Conservation (phyloP, 2,888 invertebrate genomes). For the Gandaritis pyraliata region DNA sequence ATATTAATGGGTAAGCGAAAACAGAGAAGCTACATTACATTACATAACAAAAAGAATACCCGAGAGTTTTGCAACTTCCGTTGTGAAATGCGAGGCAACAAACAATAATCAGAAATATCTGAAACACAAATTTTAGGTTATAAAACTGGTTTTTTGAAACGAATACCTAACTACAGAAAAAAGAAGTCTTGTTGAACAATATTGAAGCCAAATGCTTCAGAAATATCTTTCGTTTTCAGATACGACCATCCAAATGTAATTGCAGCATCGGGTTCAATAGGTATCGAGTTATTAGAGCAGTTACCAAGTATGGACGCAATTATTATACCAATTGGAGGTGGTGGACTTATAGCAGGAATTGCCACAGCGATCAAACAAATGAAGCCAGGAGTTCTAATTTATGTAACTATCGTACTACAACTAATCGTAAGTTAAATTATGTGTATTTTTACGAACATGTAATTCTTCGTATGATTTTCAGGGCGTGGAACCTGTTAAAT, state of each 20-base stretch:
- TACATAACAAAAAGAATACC: too few species aligned
- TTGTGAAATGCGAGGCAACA: too few species aligned
- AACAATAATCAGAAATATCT: too few species aligned
- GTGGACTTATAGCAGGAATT: slow-evolving; percentile 94
- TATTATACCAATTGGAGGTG: slow-evolving; percentile 95
- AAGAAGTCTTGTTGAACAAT: too few species aligned
- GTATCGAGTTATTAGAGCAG: slow-evolving; percentile 94
- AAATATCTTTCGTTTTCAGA: slow-evolving; percentile 67
- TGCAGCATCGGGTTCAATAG: slow-evolving; percentile 95
- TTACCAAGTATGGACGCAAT: slow-evolving; percentile 92
- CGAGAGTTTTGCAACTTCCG: too few species aligned
- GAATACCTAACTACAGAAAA: too few species aligned
- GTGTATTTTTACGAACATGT: neutral
- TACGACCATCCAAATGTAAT: slow-evolving; percentile 97
- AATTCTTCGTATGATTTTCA: slow-evolving; percentile 30
- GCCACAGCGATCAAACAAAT: slow-evolving; percentile 92
- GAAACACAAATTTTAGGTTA: too few species aligned
- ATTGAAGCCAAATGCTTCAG: too few species aligned
- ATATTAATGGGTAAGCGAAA: slow-evolving; percentile 89
- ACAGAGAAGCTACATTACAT: too few species aligned
- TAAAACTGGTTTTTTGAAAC: too few species aligned
- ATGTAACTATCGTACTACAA: slow-evolving; percentile 83
- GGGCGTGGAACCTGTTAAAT: slow-evolving; percentile 60
- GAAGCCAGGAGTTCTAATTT: slow-evolving; percentile 90
- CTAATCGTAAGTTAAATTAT: neutral